These are phyloP conservation scores for Adrianichthys oophorus DNA, from an alignment of 2,797 vertebrate genomes.

Conservation along the genomic window DNA sequence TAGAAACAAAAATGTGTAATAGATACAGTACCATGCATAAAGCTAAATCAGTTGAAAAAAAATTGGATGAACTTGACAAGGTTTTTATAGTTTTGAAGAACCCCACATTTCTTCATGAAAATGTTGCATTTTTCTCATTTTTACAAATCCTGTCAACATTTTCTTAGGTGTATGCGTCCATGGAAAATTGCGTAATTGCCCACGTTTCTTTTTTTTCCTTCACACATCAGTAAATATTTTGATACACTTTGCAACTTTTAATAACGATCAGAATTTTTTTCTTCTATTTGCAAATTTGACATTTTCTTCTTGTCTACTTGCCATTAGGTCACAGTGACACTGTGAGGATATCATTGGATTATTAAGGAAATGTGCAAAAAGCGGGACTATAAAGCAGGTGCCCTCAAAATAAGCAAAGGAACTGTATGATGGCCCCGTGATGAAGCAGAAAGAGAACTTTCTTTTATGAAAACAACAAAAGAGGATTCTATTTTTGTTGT, in stretches of 20 bases:
- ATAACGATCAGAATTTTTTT: slow-evolving; percentile 45
- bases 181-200: slow-evolving; percentile 12
- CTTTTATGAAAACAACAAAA: slow-evolving; percentile 24
- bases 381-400: slow-evolving; percentile 19
- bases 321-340: slow-evolving; percentile 74
- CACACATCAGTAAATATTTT: too few species aligned
- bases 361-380: slow-evolving; percentile 32
- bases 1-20: slow-evolving; percentile 50
- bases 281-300: slow-evolving; percentile 57
- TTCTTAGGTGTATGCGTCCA: slow-evolving; percentile 32
- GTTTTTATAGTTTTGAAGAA: slow-evolving; percentile 51
- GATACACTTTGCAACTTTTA: slow-evolving; percentile 14
- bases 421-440: slow-evolving; percentile 47
- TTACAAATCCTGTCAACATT: slow-evolving; percentile 34
- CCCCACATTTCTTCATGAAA: slow-evolving; percentile 35
- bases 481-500: slow-evolving; percentile 26
- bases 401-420: slow-evolving; percentile 27
- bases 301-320: slow-evolving; percentile 47
- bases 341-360: slow-evolving; percentile 57
- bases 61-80: slow-evolving; percentile 57
- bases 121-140: slow-evolving; percentile 19
- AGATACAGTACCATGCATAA: slow-evolving; percentile 71
- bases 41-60: slow-evolving; percentile 59
- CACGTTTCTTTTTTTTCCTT: too few species aligned
- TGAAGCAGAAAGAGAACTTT: slow-evolving; percentile 40